phyloP scores from a whole-genome alignment of 2,797 vertebrate species.

The Thamnophis elegans region DNA sequence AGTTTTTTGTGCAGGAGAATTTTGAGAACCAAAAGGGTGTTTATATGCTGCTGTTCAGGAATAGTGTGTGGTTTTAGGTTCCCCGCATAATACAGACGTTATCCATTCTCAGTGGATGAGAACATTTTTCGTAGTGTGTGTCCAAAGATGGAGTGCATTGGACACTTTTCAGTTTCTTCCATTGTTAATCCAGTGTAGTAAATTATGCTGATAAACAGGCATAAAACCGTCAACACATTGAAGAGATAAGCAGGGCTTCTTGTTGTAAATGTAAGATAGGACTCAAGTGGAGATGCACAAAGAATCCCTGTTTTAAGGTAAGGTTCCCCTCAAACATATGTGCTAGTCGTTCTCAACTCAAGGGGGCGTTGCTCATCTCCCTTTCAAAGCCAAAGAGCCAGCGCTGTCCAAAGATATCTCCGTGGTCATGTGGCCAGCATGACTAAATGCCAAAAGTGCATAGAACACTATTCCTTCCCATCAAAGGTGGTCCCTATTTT shows the following conservation, averaged over 20 bases:
- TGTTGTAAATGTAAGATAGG: neutral
- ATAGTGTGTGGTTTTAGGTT: neutral
- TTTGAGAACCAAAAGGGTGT: slow-evolving; percentile 1
- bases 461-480: too few relatives aligned
- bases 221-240: neutral
- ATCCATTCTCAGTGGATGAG: neutral
- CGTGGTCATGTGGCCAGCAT: too few relatives aligned
- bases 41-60: neutral
- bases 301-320: neutral
- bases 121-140: neutral
- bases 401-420: too few relatives aligned
- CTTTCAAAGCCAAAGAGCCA: too few relatives aligned
- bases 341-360: too few relatives aligned
- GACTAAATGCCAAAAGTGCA: too few relatives aligned
- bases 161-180: neutral
- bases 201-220: neutral
- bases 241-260: neutral
- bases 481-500: too few relatives aligned
- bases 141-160: neutral
- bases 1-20: neutral
- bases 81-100: slow-evolving; percentile 1
- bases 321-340: too few relatives aligned
- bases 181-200: neutral
- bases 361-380: too few relatives aligned
- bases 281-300: neutral